These are phyloP conservation scores for Atrichornis clamosus DNA, from an alignment of 2,113 vertebrate species.

Conservation along the genomic window DNA sequence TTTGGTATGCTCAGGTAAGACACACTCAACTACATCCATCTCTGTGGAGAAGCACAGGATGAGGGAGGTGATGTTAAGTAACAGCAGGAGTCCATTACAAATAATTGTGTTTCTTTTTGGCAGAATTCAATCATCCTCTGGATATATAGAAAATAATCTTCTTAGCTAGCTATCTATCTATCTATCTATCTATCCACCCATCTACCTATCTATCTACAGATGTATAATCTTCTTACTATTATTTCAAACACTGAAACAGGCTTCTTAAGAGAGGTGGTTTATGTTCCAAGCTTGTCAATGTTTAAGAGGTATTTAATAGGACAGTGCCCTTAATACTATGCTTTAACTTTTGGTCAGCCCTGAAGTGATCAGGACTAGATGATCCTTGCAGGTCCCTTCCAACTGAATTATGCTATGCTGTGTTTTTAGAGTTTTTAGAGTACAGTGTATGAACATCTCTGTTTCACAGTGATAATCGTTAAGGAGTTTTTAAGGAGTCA, in stretches of 20 bases:
- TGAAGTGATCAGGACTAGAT: not conserved
- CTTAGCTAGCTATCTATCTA: not conserved
- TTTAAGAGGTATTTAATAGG: not conserved
- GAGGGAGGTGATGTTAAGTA: not conserved
- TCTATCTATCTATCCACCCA: not conserved
- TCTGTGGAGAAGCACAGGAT: not conserved
- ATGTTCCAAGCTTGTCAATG: not conserved
- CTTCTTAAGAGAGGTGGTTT: not conserved
- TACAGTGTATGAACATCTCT: no score
- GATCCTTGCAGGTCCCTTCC: not conserved
- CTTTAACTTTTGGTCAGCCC: not conserved
- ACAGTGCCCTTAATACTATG: not conserved
- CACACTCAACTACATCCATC: not conserved
- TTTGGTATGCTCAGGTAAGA: slow-evolving; percentile 94
- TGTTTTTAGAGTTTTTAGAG: no score
- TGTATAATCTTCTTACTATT: not conserved
- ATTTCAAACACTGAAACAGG: not conserved
- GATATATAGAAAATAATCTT: not conserved
- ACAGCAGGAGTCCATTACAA: not conserved
- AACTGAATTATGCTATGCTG: not conserved
- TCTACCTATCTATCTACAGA: not conserved
- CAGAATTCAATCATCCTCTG: not conserved
- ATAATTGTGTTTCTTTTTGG: not conserved
- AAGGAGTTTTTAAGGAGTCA: not conserved
- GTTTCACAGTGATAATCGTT: not conserved